Base-by-base conservation (phyloP, 2,113 vertebrate species). In the Macquaria australasica region DNA sequence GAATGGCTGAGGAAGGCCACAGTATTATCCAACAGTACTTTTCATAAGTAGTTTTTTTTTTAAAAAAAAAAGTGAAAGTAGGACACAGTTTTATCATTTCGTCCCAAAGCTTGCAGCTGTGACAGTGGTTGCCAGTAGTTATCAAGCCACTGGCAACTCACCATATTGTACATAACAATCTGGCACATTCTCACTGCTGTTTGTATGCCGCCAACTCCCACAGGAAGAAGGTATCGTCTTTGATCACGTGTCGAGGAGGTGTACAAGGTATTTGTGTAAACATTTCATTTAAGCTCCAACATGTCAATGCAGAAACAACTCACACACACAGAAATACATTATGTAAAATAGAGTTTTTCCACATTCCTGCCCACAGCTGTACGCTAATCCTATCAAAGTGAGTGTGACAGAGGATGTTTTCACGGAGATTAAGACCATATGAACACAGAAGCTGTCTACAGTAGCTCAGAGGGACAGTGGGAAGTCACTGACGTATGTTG, bases 371-470 rank as follows among this genome's bases (percentile, higher is more conserved):
- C 88, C 55, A 91, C 85, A 90, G 88, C 91, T 83, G 69, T 56
- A 60, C 6, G 15, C 23, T 89, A 87, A 91, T 93, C 91, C 91
- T 48, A 72, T 93, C 79, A 91, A 79, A 88, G 86, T 18, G 63
- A 80, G 59, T 66, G 87, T 86, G 87, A 88, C 82, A 39, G 83
- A 84, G 85, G 76, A 73, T 81, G 87, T 85, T 93, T 86, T 91
- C 87, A 84, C 66, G 70, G 72, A 34, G 77, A 89, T 53, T 78
- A 60, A 87, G 77, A 85, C 76, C 56, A 53, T 70, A 28, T 48
- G 73, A 83, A 81, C 51, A 79, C 72, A 60, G 53, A 68, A 7
- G 48, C 78, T 74, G 66, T 25, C 67, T 69, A 64, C 53, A 39
- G 67, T 43, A 20, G 39, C 80, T 87, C 25, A 1, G 58, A 75